These are phyloP conservation scores for Tachypleus tridentatus DNA, from an alignment of 1,140 invertebrate genomes.

Conservation along the genomic window DNA sequence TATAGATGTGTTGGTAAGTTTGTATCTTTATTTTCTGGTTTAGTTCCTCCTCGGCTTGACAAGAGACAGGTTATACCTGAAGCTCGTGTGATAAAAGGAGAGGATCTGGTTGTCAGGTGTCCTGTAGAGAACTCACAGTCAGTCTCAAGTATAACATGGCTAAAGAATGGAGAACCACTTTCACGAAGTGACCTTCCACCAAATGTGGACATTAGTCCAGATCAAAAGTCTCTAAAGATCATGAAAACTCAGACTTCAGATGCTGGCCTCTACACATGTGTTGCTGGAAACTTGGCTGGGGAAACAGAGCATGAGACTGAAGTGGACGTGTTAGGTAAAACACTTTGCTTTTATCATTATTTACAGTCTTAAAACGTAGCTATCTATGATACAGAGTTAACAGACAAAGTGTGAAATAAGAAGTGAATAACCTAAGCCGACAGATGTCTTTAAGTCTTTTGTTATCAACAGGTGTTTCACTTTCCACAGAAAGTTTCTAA, in stretches of 20 bases:
- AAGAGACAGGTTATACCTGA: too few relatives aligned
- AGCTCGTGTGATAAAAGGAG: not conserved
- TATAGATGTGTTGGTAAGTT: too few relatives aligned
- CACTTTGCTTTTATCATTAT: too few relatives aligned
- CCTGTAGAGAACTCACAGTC: slow-evolving; percentile 8
- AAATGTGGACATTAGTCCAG: slow-evolving; percentile 9
- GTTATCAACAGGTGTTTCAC: too few relatives aligned
- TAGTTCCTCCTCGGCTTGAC: too few relatives aligned
- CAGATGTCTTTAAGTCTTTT: too few relatives aligned
- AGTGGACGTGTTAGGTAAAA: slow-evolving; percentile 11
- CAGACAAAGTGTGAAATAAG: too few relatives aligned
- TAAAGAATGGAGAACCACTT: slow-evolving; percentile 11
- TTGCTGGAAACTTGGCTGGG: slow-evolving; percentile 16
- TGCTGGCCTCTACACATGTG: slow-evolving; percentile 14
- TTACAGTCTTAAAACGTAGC: too few relatives aligned
- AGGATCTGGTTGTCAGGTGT: slow-evolving; percentile 9
- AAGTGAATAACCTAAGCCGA: too few relatives aligned
- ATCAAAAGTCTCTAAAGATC: slow-evolving; percentile 12
- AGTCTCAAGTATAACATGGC: slow-evolving; percentile 8
- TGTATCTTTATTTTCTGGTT: too few relatives aligned
- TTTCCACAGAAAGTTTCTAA: too few relatives aligned
- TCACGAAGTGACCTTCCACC: not conserved
- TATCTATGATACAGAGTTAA: too few relatives aligned
- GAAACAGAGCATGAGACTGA: slow-evolving; percentile 14
- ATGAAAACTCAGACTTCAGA: slow-evolving; percentile 12